phyloP scores from a whole-genome alignment of 1,140 invertebrate genomes.

The Diplogasteroides magnus region DNA sequence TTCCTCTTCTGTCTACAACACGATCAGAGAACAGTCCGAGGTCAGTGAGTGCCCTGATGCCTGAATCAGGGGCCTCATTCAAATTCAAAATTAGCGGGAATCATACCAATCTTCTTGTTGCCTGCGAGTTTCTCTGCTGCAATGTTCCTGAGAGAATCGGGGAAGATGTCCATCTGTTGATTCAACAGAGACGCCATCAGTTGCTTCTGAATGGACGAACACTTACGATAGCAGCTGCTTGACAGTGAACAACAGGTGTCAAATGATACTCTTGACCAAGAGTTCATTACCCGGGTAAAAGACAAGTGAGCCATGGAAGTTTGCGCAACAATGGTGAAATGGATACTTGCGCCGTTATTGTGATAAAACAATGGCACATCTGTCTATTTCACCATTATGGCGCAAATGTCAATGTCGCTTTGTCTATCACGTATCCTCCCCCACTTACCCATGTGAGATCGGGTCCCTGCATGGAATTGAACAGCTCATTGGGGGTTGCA shows the following conservation, averaged over 20 bases:
- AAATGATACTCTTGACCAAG: no score
- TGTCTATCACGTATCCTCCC: no score
- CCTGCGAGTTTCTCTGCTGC: slow-evolving; percentile 69
- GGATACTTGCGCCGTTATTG: no score
- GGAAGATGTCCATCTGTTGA: slow-evolving; percentile 79
- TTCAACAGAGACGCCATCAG: slow-evolving; percentile 80
- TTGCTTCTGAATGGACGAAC: slow-evolving; percentile 62
- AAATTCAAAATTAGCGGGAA: slow-evolving; percentile 34
- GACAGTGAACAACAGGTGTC: no score
- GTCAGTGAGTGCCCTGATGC: slow-evolving; percentile 40
- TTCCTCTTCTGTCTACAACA: slow-evolving; percentile 69
- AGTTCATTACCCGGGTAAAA: no score
- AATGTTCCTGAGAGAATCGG: slow-evolving; percentile 81
- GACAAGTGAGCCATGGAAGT: no score
- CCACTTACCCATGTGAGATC: slow-evolving; percentile 88
- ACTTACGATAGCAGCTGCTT: not conserved
- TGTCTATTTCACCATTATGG: no score
- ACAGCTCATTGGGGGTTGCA: slow-evolving; percentile 72
- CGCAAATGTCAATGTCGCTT: no score
- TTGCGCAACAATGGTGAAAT: no score
- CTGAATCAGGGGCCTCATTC: slow-evolving; percentile 25
- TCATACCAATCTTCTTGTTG: slow-evolving; percentile 55
- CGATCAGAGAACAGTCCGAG: slow-evolving; percentile 79
- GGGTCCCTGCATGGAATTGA: slow-evolving; percentile 82
- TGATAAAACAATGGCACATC: no score